Conservation (phyloP, 2,797 vertebrate genomes). For the Neomorphus geoffroyi region DNA sequence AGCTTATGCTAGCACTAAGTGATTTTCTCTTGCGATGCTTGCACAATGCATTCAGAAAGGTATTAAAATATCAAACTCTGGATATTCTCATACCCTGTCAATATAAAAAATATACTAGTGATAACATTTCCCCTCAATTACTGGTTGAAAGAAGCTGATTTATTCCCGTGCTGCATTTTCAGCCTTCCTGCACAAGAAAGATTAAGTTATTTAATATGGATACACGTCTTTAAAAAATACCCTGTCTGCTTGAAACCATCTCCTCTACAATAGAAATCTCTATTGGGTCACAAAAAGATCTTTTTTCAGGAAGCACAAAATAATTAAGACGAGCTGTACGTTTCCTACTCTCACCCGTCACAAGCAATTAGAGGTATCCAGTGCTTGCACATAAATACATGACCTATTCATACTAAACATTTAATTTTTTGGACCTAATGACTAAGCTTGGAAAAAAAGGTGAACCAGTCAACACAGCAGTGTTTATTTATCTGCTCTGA, state of each 20-base stretch:
- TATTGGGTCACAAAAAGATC: conserved; percentile 11
- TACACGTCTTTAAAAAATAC: conserved; percentile 46
- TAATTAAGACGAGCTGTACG: conserved; percentile 21
- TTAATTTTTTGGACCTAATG: conserved; percentile 6
- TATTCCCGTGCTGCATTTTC: conserved; percentile 33
- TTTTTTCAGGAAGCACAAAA: conserved; percentile 4
- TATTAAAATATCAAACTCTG: conserved; percentile 56
- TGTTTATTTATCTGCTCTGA: conserved; percentile 19
- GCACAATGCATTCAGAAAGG: conserved; percentile 55
- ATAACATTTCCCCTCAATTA: conserved; percentile 65
- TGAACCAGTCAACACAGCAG: neutral
- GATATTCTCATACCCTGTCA: conserved; percentile 49
- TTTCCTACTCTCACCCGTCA: neutral
- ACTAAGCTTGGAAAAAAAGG: neutral
- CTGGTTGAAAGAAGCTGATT: conserved; percentile 49
- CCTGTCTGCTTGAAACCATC: conserved; percentile 27
- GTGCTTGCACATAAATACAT: neutral
- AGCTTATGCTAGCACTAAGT: conserved; percentile 60
- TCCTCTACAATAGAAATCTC: conserved; percentile 28
- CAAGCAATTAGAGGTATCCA: neutral
- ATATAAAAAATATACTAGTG: conserved; percentile 50
- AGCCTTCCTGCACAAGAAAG: conserved; percentile 46
- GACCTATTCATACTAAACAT: neutral
- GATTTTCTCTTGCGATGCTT: conserved; percentile 47
- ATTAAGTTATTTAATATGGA: conserved; percentile 62